Evolutionary conservation across 2,113 vertebrate species (phyloP).

Genomic region (Uria aalge): DNA sequence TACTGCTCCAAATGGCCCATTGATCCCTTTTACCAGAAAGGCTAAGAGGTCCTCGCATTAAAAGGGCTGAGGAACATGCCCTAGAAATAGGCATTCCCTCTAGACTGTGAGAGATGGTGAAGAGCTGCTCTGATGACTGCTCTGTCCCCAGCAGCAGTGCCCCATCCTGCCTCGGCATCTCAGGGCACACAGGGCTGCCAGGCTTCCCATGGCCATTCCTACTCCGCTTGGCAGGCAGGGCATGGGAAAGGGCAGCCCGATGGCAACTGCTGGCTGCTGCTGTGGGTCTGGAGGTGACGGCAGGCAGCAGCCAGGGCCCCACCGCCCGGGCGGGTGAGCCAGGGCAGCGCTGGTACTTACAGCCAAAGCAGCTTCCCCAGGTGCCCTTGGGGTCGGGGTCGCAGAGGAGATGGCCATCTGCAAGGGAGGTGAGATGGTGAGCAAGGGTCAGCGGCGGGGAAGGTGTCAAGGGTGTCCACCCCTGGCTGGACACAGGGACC

Average conservation of each 20-base stretch:
- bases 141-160: neutral
- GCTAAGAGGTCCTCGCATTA: neutral
- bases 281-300: neutral
- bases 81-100: neutral
- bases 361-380: conserved; percentile 87
- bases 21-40: neutral
- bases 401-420: conserved; percentile 80
- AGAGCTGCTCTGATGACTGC: neutral
- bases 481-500: neutral
- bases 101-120: neutral
- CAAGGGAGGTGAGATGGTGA: neutral
- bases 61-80: neutral
- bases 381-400: conserved; percentile 73
- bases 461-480: neutral
- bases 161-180: neutral
- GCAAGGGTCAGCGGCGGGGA: fast-evolving
- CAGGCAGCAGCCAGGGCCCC: neutral
- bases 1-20: neutral
- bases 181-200: neutral
- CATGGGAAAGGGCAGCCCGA: neutral
- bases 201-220: neutral
- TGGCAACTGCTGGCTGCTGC: neutral
- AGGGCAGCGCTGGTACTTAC: conserved; percentile 64
- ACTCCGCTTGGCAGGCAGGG: fast-evolving
- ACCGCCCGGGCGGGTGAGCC: fast-evolving